Percentiles rank a stretch among this genome's conserved stretches.
Evolutionary conservation across 1,140 invertebrate species (phyloP).

Genomic region (Linepithema humile): DNA sequence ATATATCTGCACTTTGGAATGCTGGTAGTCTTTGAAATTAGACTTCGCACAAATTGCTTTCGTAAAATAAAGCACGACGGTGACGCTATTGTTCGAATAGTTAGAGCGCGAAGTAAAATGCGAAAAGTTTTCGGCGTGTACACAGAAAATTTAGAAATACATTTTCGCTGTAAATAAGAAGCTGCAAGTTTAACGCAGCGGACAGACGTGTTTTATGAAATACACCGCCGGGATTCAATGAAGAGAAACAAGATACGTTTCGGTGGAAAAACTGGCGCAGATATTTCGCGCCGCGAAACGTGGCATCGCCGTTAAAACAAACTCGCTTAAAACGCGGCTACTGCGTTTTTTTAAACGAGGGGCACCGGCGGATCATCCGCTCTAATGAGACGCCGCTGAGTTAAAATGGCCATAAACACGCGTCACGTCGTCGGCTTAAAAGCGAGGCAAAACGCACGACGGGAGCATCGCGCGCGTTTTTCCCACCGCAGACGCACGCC

Average conservation of each 20-base stretch:
- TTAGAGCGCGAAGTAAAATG: neutral
- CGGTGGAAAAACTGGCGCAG: neutral
- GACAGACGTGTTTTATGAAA: neutral
- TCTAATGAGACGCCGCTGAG: conserved; percentile 18
- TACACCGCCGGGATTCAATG: neutral
- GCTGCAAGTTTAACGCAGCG: neutral
- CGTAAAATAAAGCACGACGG: neutral
- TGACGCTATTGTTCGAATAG: neutral
- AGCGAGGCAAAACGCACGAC: conserved; percentile 13
- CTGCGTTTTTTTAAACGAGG: neutral
- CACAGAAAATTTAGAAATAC: neutral
- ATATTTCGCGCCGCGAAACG: neutral
- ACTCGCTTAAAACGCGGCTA: neutral
- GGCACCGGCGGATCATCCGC: neutral
- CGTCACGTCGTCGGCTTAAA: conserved; percentile 32
- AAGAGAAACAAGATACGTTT: neutral
- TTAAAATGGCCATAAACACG: conserved; percentile 20
- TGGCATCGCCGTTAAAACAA: neutral
- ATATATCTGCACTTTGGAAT: conserved; percentile 15
- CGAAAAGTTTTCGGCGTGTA: neutral
- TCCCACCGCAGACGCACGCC: neutral
- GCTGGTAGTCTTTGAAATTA: conserved; percentile 13
- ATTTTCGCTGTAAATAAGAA: too few relatives aligned
- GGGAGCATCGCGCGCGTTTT: conserved; percentile 11
- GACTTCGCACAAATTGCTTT: conserved; percentile 15